Evolutionary conservation across 2,113 vertebrate species (phyloP), one percentile per base, ranked within the genome.

Genomic region (Pterocles gutturalis): DNA sequence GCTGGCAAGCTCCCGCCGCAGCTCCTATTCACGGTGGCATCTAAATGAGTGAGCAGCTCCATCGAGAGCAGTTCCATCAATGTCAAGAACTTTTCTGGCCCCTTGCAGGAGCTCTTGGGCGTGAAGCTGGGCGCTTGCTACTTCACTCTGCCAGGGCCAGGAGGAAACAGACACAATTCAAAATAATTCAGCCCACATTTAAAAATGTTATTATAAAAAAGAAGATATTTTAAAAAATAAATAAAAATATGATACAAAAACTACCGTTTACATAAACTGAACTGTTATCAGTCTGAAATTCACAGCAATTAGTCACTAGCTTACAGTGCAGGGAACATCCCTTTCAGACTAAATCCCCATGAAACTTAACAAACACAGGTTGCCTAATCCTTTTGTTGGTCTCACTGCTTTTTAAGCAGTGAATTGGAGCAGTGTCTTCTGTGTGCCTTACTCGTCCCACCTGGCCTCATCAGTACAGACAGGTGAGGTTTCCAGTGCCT

Each of bases 261-360:
- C 28, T 45, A 21, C 33, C 13, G 20, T 48, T 96, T 80, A 72
- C 29, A 17, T 29, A n/a, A 83, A 54, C 58, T 25, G n/a, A 89
- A 55, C 34, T 43, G 38, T 65, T 83, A 85, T 81, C 67, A 62
- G 45, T n/a, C 67, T 87, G 64, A 86, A 92, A 90, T 66, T 85
- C 61, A 82, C 20, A 75, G 26, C 31, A 46, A 25, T 75, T 73
- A 86, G 28, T 78, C 48, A 58, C 38, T 61, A 84, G 21, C 31
- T 90, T 78, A 29, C 25, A 69, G 70, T 29, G 38, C 21, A 67
- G 34, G 33, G 24, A 91, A 62, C 1, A 5, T 66, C 46, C 60
- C 64, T 81, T 66, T 89, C 66, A 85, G 48, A 60, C 10, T 54
- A 33, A 81, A 84, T 38, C 21, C 41, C 22, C 54, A 19, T 53